Base-by-base conservation (phyloP, 1,140 invertebrate genomes). In the Pseudomyrmex cubaensis region DNA sequence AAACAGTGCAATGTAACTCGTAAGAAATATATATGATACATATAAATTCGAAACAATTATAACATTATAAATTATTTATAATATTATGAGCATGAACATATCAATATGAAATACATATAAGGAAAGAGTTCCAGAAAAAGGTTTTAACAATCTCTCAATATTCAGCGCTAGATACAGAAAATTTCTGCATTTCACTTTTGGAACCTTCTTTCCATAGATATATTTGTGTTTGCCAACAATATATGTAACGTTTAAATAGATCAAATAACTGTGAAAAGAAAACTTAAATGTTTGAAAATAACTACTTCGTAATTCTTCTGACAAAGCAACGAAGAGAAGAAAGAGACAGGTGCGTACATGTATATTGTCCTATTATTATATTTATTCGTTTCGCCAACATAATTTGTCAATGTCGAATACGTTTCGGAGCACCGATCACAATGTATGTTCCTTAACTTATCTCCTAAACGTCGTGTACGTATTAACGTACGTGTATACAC, bases 321-420 rank as follows among this genome's bases (percentile, higher is more conserved):
- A 76, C 62, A 20, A 13, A 1, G 17, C 4, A 12, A 54, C 4
- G 46, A 57, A 25, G 12, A 12, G 13, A 12, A n/a, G 20, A 35
- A 13, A 63, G 35, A 78, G 77, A 61, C 84, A 88, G 78, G 85
- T 46, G 9, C n/a, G 69, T 82, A 77, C 35, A 59, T 76, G 63
- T 48, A 50, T 83, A 89, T 89, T 83, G 62, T 87, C 83, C 63
- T 84, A 76, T 22, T 90, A 89, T 85, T 25, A 84, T 89, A 85
- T 90, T 90, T 89, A 90, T 90, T 89, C 78, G 86, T 72, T 87
- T 76, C 17, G 13, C 20, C 85, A 84, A 87, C 74, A 73, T 74
- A 75, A 22, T 61, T 35, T 35, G 54, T 48, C 54, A 35, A 61
- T 25, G 44, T 78, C 76, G 64, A 69, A 35, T 52, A 17, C 59